Evolutionary conservation across 2,797 vertebrate genomes (phyloP).

Genomic region (Malurus splendens): DNA sequence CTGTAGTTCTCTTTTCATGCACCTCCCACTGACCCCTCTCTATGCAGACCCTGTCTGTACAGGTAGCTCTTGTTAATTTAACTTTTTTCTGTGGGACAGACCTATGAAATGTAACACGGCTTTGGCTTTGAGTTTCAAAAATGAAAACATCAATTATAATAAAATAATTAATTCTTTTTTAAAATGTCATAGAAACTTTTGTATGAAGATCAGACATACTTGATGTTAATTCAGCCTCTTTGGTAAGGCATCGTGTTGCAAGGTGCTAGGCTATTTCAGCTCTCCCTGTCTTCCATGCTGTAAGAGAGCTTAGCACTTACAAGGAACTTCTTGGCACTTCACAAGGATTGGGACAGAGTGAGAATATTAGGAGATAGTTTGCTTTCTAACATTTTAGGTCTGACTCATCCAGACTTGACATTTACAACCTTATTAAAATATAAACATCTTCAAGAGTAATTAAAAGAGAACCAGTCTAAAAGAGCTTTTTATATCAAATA

Average conservation of each 20-base stretch:
- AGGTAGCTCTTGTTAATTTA: neutral
- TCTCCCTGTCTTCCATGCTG: neutral
- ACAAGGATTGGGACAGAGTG: neutral
- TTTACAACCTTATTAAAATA: slow-evolving; percentile 27
- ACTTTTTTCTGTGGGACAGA: neutral
- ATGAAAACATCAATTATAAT: neutral
- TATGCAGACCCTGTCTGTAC: neutral
- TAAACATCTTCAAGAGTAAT: neutral
- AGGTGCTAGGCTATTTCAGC: neutral
- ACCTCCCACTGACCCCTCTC: neutral
- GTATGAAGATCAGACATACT: neutral
- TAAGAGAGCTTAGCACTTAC: neutral
- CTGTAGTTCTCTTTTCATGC: neutral
- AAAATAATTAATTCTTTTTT: neutral
- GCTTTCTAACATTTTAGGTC: slow-evolving; percentile 23
- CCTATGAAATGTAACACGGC: neutral
- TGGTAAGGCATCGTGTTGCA: neutral
- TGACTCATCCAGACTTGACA: slow-evolving; percentile 21
- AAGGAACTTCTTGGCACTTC: neutral
- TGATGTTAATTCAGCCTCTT: neutral
- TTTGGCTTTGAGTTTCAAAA: neutral
- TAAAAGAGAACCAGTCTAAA: neutral
- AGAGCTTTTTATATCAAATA: slow-evolving; percentile 21
- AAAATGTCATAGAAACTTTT: neutral
- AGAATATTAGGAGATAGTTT: neutral